These are phyloP conservation scores for Acleris cristana DNA, from an alignment of 2,888 invertebrate genomes.

Conservation along the genomic window DNA sequence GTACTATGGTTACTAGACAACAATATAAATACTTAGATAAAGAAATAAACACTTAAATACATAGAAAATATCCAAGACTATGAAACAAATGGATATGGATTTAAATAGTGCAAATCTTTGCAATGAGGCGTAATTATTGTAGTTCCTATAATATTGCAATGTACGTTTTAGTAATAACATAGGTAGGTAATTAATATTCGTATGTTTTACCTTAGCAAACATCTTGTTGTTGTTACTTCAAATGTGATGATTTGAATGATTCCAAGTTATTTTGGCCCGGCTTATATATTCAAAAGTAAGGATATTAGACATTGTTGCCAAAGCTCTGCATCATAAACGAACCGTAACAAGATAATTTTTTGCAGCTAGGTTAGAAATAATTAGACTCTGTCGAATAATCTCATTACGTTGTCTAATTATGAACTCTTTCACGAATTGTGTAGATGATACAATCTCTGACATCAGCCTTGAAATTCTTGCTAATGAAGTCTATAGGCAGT, in stretches of 20 bases:
- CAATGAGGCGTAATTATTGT: too few relatives aligned
- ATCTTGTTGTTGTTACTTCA: constrained; percentile 59
- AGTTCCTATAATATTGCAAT: too few relatives aligned
- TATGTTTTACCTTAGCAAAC: constrained; percentile 61
- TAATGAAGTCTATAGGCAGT: constrained; percentile 9
- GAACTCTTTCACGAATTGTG: constrained; percentile 18
- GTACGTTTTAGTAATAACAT: too few relatives aligned
- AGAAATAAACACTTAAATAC: too few relatives aligned
- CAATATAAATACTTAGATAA: too few relatives aligned
- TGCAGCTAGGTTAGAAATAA: constrained; percentile 20
- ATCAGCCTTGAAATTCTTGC: constrained; percentile 12
- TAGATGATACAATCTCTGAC: constrained; percentile 2
- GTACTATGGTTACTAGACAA: too few relatives aligned
- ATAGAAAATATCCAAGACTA: too few relatives aligned
- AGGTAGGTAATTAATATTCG: constrained; percentile 9
- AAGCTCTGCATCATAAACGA: constrained; percentile 64
- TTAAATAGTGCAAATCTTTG: too few relatives aligned
- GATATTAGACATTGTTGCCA: constrained; percentile 57
- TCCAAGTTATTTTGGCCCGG: constrained; percentile 53
- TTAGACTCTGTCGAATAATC: constrained; percentile 25
- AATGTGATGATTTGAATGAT: constrained; percentile 60
- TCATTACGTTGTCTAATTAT: constrained; percentile 17
- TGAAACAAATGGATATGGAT: too few relatives aligned
- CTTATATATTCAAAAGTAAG: constrained; percentile 65
- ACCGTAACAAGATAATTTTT: constrained; percentile 62